Conservation (phyloP, 2,113 vertebrate genomes). For the Corythornis vintsioides region DNA sequence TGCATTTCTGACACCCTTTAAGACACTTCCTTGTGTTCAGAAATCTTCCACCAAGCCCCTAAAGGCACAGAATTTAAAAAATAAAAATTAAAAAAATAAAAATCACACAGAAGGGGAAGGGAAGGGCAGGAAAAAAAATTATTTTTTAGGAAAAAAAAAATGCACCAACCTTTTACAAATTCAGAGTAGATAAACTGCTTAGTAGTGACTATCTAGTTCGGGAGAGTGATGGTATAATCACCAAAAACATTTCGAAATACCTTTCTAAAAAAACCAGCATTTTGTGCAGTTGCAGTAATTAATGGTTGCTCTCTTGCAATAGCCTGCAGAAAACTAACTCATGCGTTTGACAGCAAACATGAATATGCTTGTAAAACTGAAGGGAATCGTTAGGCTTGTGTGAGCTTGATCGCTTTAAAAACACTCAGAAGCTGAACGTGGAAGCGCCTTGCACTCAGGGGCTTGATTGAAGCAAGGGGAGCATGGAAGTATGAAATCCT, state of each 20-base stretch:
- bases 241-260: conserved; percentile 29
- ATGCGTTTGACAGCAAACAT: conserved; percentile 48
- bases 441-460: neutral
- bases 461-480: neutral
- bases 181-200: neutral
- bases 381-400: conserved; percentile 51
- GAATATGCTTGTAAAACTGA: conserved; percentile 58
- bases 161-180: neutral
- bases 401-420: conserved; percentile 22
- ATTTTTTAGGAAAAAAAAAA: neutral
- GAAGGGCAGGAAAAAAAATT: neutral
- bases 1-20: neutral
- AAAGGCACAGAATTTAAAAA: neutral
- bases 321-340: conserved; percentile 53
- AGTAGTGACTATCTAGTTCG: neutral
- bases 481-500: neutral
- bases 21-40: neutral
- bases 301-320: conserved; percentile 58
- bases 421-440: neutral
- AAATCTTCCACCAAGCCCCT: neutral
- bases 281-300: conserved; percentile 62
- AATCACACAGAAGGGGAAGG: neutral
- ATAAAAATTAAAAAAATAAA: neutral
- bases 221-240: neutral
- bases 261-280: conserved; percentile 48